A percentile compares a stretch with the other conserved stretches of the same genome.
Conservation (phyloP, 1,140 invertebrate species). For the Bombus waltoni region DNA sequence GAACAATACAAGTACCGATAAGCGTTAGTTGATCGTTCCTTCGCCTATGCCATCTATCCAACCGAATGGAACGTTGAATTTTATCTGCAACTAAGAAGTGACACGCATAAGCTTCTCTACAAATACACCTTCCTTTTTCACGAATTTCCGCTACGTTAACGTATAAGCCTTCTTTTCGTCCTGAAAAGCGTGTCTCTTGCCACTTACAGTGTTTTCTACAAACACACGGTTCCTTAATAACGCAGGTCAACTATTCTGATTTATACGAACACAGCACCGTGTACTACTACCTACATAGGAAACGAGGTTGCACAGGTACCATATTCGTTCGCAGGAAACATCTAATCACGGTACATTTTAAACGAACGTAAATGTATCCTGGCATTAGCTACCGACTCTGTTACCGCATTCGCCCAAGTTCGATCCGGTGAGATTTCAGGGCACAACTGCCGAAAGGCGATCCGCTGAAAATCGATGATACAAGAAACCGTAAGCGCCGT, state of each 20-base stretch:
- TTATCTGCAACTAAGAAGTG: too few species aligned
- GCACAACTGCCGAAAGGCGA: slow-evolving; percentile 19
- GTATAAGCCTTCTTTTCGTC: too few species aligned
- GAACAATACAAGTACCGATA: too few species aligned
- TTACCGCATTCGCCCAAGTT: neutral
- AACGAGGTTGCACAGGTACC: neutral
- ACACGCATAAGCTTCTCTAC: too few species aligned
- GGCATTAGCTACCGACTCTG: neutral
- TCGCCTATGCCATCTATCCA: too few species aligned
- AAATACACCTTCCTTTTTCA: too few species aligned
- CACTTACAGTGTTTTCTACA: too few species aligned
- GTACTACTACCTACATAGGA: neutral
- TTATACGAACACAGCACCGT: neutral
- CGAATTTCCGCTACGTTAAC: too few species aligned
- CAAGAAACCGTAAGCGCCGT: slow-evolving; percentile 51
- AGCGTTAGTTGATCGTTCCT: too few species aligned
- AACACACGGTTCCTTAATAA: neutral
- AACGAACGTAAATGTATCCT: neutral
- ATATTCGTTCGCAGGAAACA: neutral
- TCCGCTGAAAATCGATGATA: slow-evolving; percentile 52
- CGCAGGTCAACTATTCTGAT: neutral
- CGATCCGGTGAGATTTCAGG: neutral
- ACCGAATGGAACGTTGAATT: too few species aligned
- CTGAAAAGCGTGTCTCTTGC: too few species aligned
- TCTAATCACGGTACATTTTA: neutral